Percentiles rank a stretch among this genome's conserved stretches.
Conservation (phyloP, 2,888 invertebrate genomes). For the Cephus runcator region DNA sequence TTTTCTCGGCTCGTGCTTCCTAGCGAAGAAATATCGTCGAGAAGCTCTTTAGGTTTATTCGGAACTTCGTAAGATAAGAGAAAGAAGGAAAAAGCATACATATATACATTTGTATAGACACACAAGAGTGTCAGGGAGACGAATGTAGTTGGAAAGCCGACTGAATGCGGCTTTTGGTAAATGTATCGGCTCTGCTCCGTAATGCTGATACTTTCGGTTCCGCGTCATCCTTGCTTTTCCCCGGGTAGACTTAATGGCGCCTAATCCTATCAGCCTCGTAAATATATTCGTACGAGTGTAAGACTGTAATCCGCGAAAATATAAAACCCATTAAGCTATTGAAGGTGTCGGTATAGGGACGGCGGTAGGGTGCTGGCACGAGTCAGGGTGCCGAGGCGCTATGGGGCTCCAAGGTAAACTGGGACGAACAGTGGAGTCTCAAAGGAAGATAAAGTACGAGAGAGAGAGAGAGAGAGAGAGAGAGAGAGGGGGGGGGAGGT, state of each 20-base stretch:
- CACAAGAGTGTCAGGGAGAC: neutral
- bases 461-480: neutral
- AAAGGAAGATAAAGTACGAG: conserved; percentile 1
- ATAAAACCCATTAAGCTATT: conserved; percentile 21
- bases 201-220: neutral
- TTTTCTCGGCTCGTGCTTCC: neutral
- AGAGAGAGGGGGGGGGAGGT: neutral
- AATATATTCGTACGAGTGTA: conserved; percentile 18
- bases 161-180: neutral
- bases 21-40: neutral
- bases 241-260: conserved; percentile 1
- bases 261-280: conserved; percentile 20
- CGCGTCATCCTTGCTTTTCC: neutral
- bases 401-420: neutral
- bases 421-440: neutral
- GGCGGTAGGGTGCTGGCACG: neutral
- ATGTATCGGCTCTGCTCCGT: neutral
- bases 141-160: neutral
- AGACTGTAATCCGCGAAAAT: conserved; percentile 14
- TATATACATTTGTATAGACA: neutral
- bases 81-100: neutral
- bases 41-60: neutral
- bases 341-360: neutral
- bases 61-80: neutral
- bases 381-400: neutral